phyloP scores from a whole-genome alignment of 2,113 vertebrate genomes.

The Murina feae region DNA sequence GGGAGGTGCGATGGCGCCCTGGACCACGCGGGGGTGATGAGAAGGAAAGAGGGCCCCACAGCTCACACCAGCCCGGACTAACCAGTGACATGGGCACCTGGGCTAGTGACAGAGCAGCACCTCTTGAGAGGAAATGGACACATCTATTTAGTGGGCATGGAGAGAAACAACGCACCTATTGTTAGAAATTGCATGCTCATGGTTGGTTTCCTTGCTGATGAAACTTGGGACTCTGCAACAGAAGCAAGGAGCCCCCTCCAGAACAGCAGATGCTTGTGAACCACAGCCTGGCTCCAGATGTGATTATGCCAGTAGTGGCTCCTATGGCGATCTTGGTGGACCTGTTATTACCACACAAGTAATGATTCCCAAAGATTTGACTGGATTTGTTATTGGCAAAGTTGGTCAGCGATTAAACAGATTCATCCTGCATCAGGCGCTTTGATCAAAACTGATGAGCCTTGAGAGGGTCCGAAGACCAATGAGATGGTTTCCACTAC shows the following conservation, averaged over 20 bases:
- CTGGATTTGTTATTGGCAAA: neutral
- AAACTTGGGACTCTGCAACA: neutral
- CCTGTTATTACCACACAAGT: neutral
- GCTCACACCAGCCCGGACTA: neutral
- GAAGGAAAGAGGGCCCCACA: neutral
- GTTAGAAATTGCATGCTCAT: neutral
- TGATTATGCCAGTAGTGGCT: neutral
- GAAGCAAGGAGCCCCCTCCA: neutral
- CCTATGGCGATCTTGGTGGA: neutral
- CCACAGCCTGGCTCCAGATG: neutral
- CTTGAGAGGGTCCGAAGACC: neutral
- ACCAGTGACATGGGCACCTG: neutral
- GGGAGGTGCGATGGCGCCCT: rapidly evolving
- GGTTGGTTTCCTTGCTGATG: neutral
- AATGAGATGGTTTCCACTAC: neutral
- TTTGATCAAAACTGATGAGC: neutral
- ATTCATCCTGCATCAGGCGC: neutral
- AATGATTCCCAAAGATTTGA: neutral
- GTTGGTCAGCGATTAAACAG: neutral
- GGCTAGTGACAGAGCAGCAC: neutral
- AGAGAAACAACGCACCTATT: neutral
- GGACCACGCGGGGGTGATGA: neutral
- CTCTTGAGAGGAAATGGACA: neutral
- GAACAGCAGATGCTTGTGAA: neutral
- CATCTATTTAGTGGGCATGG: neutral